Evolutionary conservation across 2,888 invertebrate genomes (phyloP), one percentile per base, ranked within the genome.

Genomic region (Andrena hattorfiana): DNA sequence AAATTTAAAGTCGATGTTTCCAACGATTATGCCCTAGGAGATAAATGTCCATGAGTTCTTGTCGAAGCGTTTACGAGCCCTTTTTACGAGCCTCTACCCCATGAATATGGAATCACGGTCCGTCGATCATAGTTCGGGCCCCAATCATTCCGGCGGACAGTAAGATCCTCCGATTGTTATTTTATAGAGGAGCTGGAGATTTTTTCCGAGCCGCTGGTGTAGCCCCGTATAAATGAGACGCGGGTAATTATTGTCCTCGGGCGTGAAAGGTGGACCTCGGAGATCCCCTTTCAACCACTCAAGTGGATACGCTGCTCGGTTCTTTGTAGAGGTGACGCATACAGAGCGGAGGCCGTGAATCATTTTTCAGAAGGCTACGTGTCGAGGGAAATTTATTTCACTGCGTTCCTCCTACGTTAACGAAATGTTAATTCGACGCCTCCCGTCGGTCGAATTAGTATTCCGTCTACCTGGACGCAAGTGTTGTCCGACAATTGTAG

Each of bases 241-340:
- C 64, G 77, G 73, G 73, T 83, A 83, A 83, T 83, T 83, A 83
- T 77, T 83, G 81, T 83, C 83, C 81, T 77, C 83, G 74, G 83
- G 83, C 83, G 83, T 83, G 81, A 83, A 83, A 83, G 81, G 83
- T 83, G 83, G 81, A 77, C 81, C 76, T 81, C 75, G 54, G 64
- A 69, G 66, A 77, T 69, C 81, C 83, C 83, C 81, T 81, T 83
- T 83, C 70, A 81, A 70, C 77, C 76, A 81, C 63, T 81, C 81
- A 67, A 77, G 83, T 76, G 81, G 77, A 81, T 75, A 81, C 75
- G 66, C 64, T 54, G 80, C 66, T 20, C 26, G 30, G 71, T 63
- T 70, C 56, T 68, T 80, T 68, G 71, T 72, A 23, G 49, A 49
- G 28, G 54, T 79, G 69, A 75, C 79, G 66, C 69, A 49, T 67